These are phyloP conservation scores for Beris morrisii DNA, from an alignment of 2,888 invertebrate genomes.

Conservation along the genomic window DNA sequence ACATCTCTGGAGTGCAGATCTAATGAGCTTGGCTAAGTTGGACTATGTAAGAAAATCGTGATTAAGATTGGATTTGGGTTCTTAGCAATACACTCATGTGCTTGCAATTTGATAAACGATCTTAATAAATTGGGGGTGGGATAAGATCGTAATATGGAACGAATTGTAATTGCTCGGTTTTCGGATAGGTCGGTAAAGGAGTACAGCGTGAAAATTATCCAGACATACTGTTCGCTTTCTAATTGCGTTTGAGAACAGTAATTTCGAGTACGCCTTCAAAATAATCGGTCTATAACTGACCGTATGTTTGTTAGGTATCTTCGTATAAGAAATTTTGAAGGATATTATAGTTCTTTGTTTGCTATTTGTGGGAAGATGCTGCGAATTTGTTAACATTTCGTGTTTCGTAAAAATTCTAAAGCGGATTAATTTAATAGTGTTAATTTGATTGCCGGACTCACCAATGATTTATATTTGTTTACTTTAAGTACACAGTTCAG, in stretches of 20 bases:
- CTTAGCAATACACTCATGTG: not conserved
- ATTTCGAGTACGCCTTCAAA: constrained; percentile 25
- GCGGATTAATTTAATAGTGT: not conserved
- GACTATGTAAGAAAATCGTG: constrained; percentile 12
- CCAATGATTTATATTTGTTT: too few species aligned
- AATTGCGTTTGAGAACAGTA: constrained; percentile 27
- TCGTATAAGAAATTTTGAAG: constrained; percentile 6
- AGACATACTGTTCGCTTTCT: constrained; percentile 27
- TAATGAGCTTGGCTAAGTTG: constrained; percentile 19
- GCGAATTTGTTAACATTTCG: constrained; percentile 28
- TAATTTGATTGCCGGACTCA: too few species aligned
- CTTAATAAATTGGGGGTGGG: constrained; percentile 31
- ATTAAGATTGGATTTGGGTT: constrained; percentile 12
- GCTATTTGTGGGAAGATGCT: constrained; percentile 21
- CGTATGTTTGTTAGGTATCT: constrained; percentile 13
- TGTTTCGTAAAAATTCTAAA: constrained; percentile 12
- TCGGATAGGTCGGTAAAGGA: not conserved
- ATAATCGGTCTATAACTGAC: too few species aligned
- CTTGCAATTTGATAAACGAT: constrained; percentile 30
- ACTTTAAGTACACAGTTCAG: too few species aligned
- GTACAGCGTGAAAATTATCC: constrained; percentile 23
- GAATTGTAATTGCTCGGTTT: constrained; percentile 27
- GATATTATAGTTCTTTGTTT: constrained; percentile 18
- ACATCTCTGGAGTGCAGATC: not conserved
- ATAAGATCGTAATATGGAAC: constrained; percentile 24